Evolutionary conservation across 2,113 vertebrate genomes (phyloP).

Genomic region (Ceyx cyanopectus): DNA sequence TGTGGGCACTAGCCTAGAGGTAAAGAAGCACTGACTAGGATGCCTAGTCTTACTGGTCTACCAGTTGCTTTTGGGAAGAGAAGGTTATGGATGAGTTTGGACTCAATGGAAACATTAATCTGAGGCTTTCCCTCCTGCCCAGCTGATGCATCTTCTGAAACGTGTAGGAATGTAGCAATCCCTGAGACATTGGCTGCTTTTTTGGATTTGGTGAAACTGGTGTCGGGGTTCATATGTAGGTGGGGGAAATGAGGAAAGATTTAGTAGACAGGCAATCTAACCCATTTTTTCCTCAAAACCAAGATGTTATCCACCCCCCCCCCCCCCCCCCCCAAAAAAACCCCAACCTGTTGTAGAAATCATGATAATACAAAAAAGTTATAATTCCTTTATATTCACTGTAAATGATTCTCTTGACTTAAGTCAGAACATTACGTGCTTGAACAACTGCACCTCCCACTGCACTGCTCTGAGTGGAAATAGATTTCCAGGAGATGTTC

Average conservation of each 20-base stretch:
- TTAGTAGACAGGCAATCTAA: not conserved
- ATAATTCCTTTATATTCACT: not conserved
- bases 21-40: not conserved
- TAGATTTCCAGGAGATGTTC: not conserved
- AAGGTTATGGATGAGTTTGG: not conserved
- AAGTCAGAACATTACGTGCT: not conserved
- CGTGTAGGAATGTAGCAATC: not conserved
- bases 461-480: slow-evolving; percentile 14
- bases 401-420: not conserved
- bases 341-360: not conserved
- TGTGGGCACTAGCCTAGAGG: not conserved
- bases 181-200: not conserved
- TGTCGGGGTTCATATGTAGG: not conserved
- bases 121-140: not conserved
- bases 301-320: no score
- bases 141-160: not conserved
- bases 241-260: not conserved
- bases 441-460: not conserved
- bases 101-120: not conserved
- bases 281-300: not conserved
- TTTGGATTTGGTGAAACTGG: not conserved
- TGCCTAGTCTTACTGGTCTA: not conserved
- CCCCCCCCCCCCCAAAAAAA: not conserved
- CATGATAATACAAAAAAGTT: not conserved
- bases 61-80: not conserved